phyloP scores from a whole-genome alignment of 1,140 invertebrate genomes.

The Linepithema humile region DNA sequence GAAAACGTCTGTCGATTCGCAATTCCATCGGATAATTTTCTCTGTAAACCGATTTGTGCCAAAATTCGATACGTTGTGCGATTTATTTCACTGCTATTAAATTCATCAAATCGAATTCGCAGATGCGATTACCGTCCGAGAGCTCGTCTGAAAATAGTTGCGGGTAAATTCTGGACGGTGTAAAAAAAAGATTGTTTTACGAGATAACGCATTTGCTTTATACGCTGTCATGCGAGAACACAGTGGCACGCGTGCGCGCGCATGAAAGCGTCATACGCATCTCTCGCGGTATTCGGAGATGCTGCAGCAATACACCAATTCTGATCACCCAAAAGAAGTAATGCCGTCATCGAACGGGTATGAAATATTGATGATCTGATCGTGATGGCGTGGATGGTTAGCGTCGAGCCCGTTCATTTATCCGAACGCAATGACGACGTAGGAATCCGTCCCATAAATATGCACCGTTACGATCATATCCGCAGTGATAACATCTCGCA shows the following conservation, averaged over 20 bases:
- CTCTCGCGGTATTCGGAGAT: background rate
- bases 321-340: constrained; percentile 20
- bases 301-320: background rate
- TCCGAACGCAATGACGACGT: constrained; percentile 66
- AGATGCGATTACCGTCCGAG: constrained; percentile 14
- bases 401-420: constrained; percentile 47
- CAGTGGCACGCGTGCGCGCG: background rate
- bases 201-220: constrained; percentile 9
- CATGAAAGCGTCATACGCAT: background rate
- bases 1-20: background rate
- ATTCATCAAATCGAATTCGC: constrained; percentile 32
- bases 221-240: constrained; percentile 15
- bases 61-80: background rate
- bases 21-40: background rate
- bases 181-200: constrained; percentile 14
- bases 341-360: constrained; percentile 38
- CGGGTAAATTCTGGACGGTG: background rate
- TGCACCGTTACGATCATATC: constrained; percentile 67
- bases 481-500: constrained; percentile 52
- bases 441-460: constrained; percentile 64
- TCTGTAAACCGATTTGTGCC: constrained; percentile 10
- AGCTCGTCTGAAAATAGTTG: constrained; percentile 21
- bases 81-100: constrained; percentile 27
- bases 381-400: background rate
- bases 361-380: constrained; percentile 72